Conservation (phyloP, 2,888 invertebrate species). For the Horisme vitalbata region DNA sequence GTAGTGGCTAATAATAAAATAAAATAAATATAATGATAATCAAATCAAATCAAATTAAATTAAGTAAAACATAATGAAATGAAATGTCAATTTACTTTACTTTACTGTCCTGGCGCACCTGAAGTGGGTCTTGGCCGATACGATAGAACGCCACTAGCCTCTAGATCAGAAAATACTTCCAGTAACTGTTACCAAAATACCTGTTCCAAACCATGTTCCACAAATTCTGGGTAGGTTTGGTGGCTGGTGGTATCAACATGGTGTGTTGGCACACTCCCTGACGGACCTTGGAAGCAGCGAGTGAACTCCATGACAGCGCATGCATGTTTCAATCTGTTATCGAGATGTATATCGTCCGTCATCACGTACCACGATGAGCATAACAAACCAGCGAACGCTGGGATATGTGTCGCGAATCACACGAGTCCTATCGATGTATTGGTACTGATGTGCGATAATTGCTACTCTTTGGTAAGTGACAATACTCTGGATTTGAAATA, state of each 20-base stretch:
- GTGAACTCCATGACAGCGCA: slow-evolving; percentile 91
- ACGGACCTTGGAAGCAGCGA: slow-evolving; percentile 89
- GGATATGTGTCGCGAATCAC: slow-evolving; percentile 99
- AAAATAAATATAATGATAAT: too few relatives aligned
- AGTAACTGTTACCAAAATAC: too few relatives aligned
- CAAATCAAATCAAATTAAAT: too few relatives aligned
- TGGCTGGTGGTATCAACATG: slow-evolving; percentile 94
- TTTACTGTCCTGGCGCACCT: too few relatives aligned
- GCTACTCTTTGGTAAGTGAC: slow-evolving; percentile 97
- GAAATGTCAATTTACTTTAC: too few relatives aligned
- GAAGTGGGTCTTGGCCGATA: too few relatives aligned
- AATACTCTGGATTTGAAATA: too few relatives aligned
- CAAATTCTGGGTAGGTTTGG: slow-evolving; percentile 85
- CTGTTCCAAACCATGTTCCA: too few relatives aligned
- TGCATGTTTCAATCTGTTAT: slow-evolving; percentile 96
- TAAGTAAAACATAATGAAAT: too few relatives aligned
- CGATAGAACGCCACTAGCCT: too few relatives aligned
- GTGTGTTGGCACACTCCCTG: slow-evolving; percentile 91
- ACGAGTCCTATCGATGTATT: slow-evolving; percentile 99
- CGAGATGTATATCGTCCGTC: slow-evolving; percentile 95
- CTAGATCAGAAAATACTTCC: too few relatives aligned
- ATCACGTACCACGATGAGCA: slow-evolving; percentile 93
- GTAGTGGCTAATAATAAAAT: too few relatives aligned
- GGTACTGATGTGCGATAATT: slow-evolving; percentile 97
- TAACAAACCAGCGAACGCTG: slow-evolving; percentile 88